These are phyloP conservation scores for Sceloporus undulatus DNA, from an alignment of 2,113 vertebrate species.

Conservation along the genomic window DNA sequence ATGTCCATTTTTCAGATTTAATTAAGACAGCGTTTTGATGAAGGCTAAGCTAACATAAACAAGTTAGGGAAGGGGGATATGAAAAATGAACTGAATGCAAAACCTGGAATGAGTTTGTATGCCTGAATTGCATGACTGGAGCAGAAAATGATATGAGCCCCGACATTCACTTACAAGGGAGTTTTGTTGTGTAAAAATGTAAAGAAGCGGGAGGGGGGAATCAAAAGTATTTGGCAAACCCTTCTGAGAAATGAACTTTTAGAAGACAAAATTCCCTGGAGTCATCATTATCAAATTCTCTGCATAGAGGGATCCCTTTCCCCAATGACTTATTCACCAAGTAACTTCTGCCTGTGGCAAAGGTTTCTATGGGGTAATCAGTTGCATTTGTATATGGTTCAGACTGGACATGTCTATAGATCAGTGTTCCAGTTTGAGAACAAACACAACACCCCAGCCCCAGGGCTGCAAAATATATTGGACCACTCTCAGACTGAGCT, in stretches of 20 bases:
- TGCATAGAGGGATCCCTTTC: neutral
- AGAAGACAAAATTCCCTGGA: conserved; percentile 21
- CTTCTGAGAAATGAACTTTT: conserved; percentile 47
- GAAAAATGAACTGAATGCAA: conserved; percentile 74
- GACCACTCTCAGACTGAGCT: neutral
- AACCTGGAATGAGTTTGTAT: conserved; percentile 73
- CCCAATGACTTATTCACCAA: neutral
- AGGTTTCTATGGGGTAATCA: neutral
- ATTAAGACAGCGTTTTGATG: conserved; percentile 77
- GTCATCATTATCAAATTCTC: conserved; percentile 7
- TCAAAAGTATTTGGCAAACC: conserved; percentile 57
- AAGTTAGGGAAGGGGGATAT: conserved; percentile 65
- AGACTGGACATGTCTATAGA: neutral
- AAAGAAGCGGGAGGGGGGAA: conserved; percentile 58
- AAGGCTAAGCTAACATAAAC: conserved; percentile 71
- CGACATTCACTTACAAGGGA: conserved; percentile 54
- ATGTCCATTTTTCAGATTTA: conserved; percentile 77
- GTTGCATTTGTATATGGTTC: neutral
- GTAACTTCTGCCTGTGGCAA: neutral
- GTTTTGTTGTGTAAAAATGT: conserved; percentile 58
- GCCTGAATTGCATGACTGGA: conserved; percentile 55
- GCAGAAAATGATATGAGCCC: conserved; percentile 47
- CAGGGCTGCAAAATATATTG: neutral
- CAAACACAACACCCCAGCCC: neutral
- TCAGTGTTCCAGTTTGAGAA: neutral